Base-by-base conservation (phyloP, 2,113 vertebrate species). In the Rostratula benghalensis region DNA sequence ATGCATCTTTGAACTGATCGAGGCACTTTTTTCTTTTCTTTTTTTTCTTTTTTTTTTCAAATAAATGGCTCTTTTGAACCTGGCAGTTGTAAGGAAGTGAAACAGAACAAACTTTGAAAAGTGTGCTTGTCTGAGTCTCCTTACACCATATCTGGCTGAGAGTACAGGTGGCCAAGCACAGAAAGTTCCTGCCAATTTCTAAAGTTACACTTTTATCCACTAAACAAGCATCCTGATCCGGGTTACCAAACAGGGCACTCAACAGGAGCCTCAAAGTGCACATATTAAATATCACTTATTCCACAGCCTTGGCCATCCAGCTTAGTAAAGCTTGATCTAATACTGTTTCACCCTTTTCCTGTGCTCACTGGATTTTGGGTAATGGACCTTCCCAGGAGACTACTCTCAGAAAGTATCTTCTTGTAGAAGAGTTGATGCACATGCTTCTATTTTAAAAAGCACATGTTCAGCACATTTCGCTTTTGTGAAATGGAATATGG, bases 121-220 rank as follows among this genome's bases (percentile, higher is more conserved):
- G 93, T 94, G 89, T 96, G 95, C 96, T 98, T 98, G 95, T 96
- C 96, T 96, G 94, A 96, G 97, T 83, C 83, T 91, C 96, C 83
- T 96, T 97, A 57, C 93, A 96, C 93, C 87, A 1, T 97, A 96
- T 97, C 97, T 98, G 97, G 97, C 98, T 97, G 98, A 92, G 96
- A 97, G 94, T 98, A 97, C 98, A 98, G 98, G 98, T 98, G 98
- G 98, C 96, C 98, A 92, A 91, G 97, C 95, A 97, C 95, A 93
- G 91, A 96, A 87, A 98, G 97, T 98, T 98, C 98, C 98, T 98
- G 98, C 97, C 98, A 98, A 98, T 98, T 98, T 98, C 98, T 98
- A 98, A 94, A 97, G 98, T 98, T 98, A 98, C 98, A 97, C 97
- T 98, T 98, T 98, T 98, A 98, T 98, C 97, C 97, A 90, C 98